Evolutionary conservation across 2,797 vertebrate genomes (phyloP), one percentile per base, ranked within the genome.

Genomic region (Sebastes miniatus): DNA sequence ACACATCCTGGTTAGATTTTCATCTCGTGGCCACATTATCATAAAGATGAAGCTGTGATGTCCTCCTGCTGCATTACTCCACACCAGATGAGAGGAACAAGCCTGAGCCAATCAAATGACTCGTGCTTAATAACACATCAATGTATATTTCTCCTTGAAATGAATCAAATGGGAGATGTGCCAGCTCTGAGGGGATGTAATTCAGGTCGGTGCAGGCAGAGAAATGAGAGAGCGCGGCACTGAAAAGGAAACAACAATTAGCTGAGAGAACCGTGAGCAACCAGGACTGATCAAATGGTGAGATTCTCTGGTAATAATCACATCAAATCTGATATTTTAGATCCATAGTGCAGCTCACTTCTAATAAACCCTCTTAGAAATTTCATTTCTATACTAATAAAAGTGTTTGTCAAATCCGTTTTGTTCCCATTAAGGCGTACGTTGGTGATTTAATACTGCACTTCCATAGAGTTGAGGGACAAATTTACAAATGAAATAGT

Each of bases 11-110:
- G 14, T 83, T 84, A 24, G 63, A 77, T 81, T 69, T 85, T 75
- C 72, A 87, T 86, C 77, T 74, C 11, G 8, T 47, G 24, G 20
- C 13, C 72, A n/a, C 64, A 81, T 91, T 83, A 88, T 68, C 77
- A 77, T 84, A 75, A 80, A 86, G 68, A 85, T 80, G 59, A 81
- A 76, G 80, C 78, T 29, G 50, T 39, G 52, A 69, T 69, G 73
- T 78, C 71, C 58, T 69, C 50, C 39, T 63, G 62, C 24, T 32
- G 69, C 61, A 66, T 76, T 58, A 63, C 59, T 76, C 34, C 1
- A 58, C 80, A 72, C 31, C 25, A 77, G 50, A 69, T 29, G 69
- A 84, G 74, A 72, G 25, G 65, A 71, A 61, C 25, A n/a, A 25
- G 63, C 34, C 69, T n/a, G 69, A 31, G 73, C 69, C 75, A 80